Evolutionary conservation across 2,113 vertebrate genomes (phyloP).

Genomic region (Hippopotamus amphibius): DNA sequence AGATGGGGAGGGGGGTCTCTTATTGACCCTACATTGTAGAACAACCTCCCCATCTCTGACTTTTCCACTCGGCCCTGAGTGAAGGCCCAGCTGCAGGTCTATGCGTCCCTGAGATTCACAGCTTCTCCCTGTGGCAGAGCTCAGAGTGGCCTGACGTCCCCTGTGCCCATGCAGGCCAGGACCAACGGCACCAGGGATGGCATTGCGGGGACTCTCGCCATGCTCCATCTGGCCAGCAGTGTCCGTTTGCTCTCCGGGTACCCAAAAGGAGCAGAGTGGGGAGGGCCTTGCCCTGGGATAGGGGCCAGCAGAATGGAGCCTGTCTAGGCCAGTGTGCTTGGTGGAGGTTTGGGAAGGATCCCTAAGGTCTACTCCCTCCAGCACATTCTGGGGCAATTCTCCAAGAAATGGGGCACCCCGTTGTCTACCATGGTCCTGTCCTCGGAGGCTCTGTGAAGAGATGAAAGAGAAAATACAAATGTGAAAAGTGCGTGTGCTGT

Average conservation of each 20-base stretch:
- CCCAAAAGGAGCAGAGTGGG: background rate
- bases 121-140: background rate
- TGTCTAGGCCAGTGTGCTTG: background rate
- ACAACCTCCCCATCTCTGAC: background rate
- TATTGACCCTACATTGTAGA: background rate
- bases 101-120: background rate
- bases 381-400: background rate
- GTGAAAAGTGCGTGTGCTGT: background rate
- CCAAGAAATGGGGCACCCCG: background rate
- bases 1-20: background rate
- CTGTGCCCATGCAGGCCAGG: background rate
- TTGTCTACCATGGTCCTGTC: background rate
- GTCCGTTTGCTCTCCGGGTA: background rate
- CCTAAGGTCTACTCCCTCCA: background rate
- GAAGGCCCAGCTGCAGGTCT: background rate
- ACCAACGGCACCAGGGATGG: background rate
- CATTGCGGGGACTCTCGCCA: no score
- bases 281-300: background rate
- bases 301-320: background rate
- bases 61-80: background rate
- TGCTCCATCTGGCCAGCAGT: background rate
- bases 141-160: fast-evolving
- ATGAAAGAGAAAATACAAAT: background rate
- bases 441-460: background rate
- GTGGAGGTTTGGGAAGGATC: background rate